Percentiles rank a stretch among this genome's conserved stretches.
Evolutionary conservation across 2,113 vertebrate species (phyloP).

Genomic region (Nothocercus nigrocapillus): DNA sequence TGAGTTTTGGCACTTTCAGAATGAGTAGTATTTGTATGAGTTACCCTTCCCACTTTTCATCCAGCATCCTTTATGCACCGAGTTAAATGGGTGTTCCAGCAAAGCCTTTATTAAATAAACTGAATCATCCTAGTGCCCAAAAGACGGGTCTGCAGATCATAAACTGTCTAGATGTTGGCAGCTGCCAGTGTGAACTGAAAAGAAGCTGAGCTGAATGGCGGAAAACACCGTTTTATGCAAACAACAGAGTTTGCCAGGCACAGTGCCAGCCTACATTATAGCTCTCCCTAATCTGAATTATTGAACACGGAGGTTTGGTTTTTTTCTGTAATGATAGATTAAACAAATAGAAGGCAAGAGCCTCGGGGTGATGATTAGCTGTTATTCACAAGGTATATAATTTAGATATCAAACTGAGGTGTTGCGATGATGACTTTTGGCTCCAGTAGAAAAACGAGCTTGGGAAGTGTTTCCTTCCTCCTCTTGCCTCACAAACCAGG

Average conservation of each 20-base stretch:
- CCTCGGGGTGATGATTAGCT: neutral
- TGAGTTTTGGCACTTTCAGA: slow-evolving; percentile 36
- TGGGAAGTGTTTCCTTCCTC: neutral
- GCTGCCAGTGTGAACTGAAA: neutral
- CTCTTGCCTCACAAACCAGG: neutral
- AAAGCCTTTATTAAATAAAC: neutral
- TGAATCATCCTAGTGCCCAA: neutral
- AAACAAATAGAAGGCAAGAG: neutral
- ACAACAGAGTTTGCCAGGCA: rapidly evolving
- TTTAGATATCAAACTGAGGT: neutral
- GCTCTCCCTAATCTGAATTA: neutral
- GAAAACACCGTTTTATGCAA: neutral
- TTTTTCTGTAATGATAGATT: neutral
- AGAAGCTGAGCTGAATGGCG: neutral
- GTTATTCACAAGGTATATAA: neutral
- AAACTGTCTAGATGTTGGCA: neutral
- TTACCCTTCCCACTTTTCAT: neutral
- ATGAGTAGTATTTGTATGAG: slow-evolving; percentile 17
- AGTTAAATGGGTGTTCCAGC: neutral
- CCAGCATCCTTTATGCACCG: neutral
- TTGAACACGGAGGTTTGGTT: neutral
- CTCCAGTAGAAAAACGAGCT: neutral
- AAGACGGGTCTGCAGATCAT: neutral
- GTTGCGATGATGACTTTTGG: neutral
- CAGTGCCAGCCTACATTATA: neutral